phyloP scores from a whole-genome alignment of 2,113 vertebrate species.

The Eudyptes chrysolophus region DNA sequence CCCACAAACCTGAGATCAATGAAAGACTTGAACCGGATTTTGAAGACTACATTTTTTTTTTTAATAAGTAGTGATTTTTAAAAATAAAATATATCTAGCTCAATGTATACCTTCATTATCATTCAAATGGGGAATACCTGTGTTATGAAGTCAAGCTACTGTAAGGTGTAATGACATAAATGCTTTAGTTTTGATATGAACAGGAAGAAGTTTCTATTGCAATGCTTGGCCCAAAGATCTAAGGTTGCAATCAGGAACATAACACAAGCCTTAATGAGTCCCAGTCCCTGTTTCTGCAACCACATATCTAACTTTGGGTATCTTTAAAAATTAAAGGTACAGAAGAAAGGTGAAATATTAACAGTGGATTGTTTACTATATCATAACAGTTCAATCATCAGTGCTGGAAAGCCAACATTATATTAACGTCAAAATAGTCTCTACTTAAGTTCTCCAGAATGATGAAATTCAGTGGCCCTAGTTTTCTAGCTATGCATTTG shows the following conservation, averaged over 20 bases:
- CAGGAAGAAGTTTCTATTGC: background rate
- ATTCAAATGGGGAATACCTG: background rate
- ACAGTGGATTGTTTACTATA: background rate
- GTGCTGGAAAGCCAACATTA: constrained; percentile 50
- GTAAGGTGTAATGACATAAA: accelerated
- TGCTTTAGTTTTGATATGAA: background rate
- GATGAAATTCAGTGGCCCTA: constrained; percentile 14
- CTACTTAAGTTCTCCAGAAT: constrained; percentile 13
- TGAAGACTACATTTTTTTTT: background rate
- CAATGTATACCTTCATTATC: background rate
- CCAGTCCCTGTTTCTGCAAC: background rate
- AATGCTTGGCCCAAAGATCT: background rate
- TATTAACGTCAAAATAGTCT: constrained; percentile 31
- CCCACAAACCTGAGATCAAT: background rate
- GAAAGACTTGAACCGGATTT: background rate
- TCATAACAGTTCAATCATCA: constrained; percentile 28
- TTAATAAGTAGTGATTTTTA: background rate
- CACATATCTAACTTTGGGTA: background rate
- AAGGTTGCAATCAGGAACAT: background rate
- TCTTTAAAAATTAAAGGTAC: background rate
- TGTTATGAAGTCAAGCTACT: background rate
- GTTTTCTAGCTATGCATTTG: background rate
- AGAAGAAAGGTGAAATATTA: constrained; percentile 12
- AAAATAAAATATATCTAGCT: background rate
- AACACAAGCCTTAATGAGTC: background rate